Evolutionary conservation across 2,113 vertebrate species (phyloP).

Genomic region (Ascaphus truei): DNA sequence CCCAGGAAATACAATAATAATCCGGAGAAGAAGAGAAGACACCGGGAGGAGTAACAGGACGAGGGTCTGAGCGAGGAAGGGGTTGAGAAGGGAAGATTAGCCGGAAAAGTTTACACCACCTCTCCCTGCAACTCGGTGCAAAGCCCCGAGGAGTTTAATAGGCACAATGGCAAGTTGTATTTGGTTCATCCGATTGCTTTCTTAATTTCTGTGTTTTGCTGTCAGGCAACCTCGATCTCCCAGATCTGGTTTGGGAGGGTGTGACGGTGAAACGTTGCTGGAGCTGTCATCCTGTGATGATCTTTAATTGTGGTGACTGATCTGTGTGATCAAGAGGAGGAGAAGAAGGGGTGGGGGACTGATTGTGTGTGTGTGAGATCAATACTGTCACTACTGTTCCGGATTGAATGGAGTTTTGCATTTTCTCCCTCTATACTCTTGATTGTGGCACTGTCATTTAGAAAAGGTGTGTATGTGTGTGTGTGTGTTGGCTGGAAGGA

Average conservation of each 20-base stretch:
- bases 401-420: background rate
- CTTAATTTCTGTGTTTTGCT: too few species aligned
- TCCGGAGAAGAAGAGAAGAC: constrained; percentile 28
- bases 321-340: too few species aligned
- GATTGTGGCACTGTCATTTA: constrained; percentile 28
- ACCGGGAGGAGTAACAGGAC: constrained; percentile 25
- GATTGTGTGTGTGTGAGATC: background rate
- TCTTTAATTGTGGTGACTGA: background rate
- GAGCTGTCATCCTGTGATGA: constrained; percentile 4
- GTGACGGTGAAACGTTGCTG: constrained; percentile 2
- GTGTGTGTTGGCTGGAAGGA: too few species aligned
- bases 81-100: background rate
- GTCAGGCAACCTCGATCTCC: background rate
- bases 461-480: too few species aligned
- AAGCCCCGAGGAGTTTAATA: constrained; percentile 28
- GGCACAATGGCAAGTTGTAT: constrained; percentile 38
- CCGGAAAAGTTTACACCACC: constrained; percentile 41
- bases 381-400: too few species aligned
- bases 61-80: background rate
- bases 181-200: background rate
- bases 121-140: constrained; percentile 2
- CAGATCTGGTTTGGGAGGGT: constrained; percentile 5
- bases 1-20: too few species aligned
- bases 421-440: background rate
- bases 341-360: background rate